A percentile compares a stretch with the other conserved stretches of the same genome.
Evolutionary conservation across 1,140 invertebrate genomes (phyloP).

Genomic region (Trypoxylus dichotomus): DNA sequence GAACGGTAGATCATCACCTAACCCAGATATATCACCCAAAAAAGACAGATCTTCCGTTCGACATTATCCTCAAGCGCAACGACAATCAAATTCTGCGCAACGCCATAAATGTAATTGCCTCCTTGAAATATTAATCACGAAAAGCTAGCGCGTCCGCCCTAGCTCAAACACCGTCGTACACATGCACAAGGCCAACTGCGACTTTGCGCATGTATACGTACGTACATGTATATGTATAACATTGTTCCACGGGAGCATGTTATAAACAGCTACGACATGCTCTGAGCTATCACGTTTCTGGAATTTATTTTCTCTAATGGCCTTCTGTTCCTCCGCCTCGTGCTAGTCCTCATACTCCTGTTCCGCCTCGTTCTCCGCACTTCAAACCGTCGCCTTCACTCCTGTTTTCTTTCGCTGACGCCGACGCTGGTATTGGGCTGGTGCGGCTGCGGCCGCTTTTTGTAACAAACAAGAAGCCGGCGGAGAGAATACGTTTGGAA

Average conservation of each 20-base stretch:
- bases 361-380: not conserved
- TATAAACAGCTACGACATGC: slow-evolving; percentile 16
- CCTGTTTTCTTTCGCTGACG: too few species aligned
- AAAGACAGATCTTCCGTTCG: too few species aligned
- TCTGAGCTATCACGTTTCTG: slow-evolving; percentile 1
- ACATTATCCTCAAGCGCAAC: too few species aligned
- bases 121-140: slow-evolving; percentile 17
- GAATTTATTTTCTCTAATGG: slow-evolving; percentile 21
- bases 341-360: not conserved
- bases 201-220: too few species aligned
- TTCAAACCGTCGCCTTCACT: not conserved
- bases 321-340: not conserved
- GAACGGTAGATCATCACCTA: too few species aligned
- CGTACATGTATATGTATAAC: too few species aligned
- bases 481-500: too few species aligned
- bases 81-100: too few species aligned
- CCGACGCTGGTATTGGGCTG: too few species aligned
- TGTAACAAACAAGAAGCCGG: too few species aligned
- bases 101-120: slow-evolving; percentile 12
- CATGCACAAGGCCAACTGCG: not conserved
- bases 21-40: too few species aligned
- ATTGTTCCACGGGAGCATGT: not conserved
- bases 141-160: not conserved
- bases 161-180: not conserved
- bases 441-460: too few species aligned